Evolutionary conservation across 2,888 invertebrate species (phyloP).

Genomic region (Andrena minutula): DNA sequence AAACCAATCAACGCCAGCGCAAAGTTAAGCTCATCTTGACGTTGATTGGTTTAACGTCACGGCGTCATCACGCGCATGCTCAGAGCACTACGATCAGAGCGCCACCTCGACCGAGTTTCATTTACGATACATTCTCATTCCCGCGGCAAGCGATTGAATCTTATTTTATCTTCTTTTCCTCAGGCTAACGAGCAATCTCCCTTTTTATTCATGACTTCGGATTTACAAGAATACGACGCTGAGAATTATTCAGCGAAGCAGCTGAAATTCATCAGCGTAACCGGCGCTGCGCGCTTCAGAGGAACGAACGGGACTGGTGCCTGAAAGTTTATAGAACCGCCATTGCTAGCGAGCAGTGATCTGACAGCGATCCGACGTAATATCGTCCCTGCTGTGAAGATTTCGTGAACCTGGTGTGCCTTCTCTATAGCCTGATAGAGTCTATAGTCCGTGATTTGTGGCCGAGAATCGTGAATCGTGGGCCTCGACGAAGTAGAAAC

Average conservation of each 20-base stretch:
- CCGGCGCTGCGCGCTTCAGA: background rate
- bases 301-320: slow-evolving; percentile 18
- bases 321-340: slow-evolving; percentile 49
- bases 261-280: background rate
- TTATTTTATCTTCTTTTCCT: background rate
- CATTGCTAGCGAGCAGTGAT: slow-evolving; percentile 45
- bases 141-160: slow-evolving; percentile 29
- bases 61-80: no score
- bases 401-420: slow-evolving; percentile 48
- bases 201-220: background rate
- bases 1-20: no score
- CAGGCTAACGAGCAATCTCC: background rate
- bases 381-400: slow-evolving; percentile 40
- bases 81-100: no score
- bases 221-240: background rate
- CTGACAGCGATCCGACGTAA: slow-evolving; percentile 52
- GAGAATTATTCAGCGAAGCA: background rate
- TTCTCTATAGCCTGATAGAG: slow-evolving; percentile 46
- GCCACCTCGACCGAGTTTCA: no score
- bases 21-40: no score
- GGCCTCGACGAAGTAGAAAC: slow-evolving; percentile 32
- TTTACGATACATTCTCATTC: no score
- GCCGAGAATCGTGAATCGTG: slow-evolving; percentile 47
- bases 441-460: slow-evolving; percentile 47
- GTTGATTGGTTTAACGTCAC: no score